phyloP scores from a whole-genome alignment of 92 coral and sea anemone species.

The Pocillopora meandrina region DNA sequence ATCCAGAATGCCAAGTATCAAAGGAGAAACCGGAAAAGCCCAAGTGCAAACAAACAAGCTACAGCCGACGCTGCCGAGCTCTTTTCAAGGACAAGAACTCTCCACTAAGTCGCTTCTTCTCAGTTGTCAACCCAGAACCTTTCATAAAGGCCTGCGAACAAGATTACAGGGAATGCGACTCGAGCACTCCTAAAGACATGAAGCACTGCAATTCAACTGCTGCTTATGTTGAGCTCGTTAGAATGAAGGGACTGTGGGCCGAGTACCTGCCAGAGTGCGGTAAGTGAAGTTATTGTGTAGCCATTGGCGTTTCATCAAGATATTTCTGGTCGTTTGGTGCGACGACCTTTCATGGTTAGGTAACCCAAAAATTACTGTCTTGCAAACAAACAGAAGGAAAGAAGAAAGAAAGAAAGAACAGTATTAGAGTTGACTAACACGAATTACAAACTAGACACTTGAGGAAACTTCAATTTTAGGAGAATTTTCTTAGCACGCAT shows the following conservation, averaged over 20 bases:
- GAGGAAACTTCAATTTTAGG: too few species aligned
- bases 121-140: constrained; percentile 81
- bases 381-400: too few species aligned
- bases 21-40: constrained; percentile 21
- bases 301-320: too few species aligned
- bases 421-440: too few species aligned
- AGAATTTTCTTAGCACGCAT: too few species aligned
- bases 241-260: constrained; percentile 87
- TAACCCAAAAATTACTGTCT: too few species aligned
- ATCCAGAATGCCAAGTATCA: constrained; percentile 67
- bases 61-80: constrained; percentile 70
- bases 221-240: constrained; percentile 88
- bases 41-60: constrained; percentile 47
- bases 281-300: constrained; percentile 29
- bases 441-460: too few species aligned
- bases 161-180: constrained; percentile 81
- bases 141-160: constrained; percentile 85
- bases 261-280: constrained; percentile 92
- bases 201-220: constrained; percentile 95
- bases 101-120: constrained; percentile 76
- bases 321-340: too few species aligned
- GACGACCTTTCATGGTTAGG: too few species aligned
- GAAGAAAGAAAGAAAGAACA: too few species aligned
- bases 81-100: constrained; percentile 76
- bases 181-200: constrained; percentile 69